Conservation (phyloP, 2,113 vertebrate species). For the Phylloscopus trochilus region DNA sequence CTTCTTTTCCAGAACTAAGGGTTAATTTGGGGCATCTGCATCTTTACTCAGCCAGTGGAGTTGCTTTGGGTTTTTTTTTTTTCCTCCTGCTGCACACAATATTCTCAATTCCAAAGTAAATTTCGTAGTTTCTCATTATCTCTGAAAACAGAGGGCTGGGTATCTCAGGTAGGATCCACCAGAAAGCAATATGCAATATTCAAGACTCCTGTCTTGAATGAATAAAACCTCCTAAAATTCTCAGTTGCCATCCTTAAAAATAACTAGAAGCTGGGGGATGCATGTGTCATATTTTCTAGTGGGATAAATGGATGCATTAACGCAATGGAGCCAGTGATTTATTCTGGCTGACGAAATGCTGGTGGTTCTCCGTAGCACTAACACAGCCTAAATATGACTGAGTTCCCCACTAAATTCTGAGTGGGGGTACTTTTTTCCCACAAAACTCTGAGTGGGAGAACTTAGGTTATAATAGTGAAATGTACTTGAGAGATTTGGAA, state of each 20-base stretch:
- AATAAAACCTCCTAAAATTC: background rate
- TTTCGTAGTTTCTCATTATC: background rate
- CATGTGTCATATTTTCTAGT: background rate
- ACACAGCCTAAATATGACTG: background rate
- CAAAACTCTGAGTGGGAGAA: background rate
- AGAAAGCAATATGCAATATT: background rate
- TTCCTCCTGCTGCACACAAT: background rate
- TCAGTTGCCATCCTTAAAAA: background rate
- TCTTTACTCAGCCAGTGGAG: background rate
- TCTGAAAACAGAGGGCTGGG: background rate
- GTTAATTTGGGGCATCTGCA: accelerated
- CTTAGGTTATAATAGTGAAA: background rate
- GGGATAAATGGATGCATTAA: background rate
- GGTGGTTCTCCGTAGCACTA: background rate
- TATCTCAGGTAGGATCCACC: background rate
- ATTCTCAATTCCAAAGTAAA: background rate
- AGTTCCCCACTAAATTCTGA: background rate
- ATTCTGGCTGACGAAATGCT: background rate
- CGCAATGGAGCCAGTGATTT: background rate
- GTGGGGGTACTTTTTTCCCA: background rate
- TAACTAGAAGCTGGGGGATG: background rate
- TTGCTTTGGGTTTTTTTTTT: accelerated
- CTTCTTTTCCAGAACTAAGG: background rate
- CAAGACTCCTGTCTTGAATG: background rate
- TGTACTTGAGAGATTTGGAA: background rate